Conservation (phyloP, 2,888 invertebrate species). For the Drosophila mimica region DNA sequence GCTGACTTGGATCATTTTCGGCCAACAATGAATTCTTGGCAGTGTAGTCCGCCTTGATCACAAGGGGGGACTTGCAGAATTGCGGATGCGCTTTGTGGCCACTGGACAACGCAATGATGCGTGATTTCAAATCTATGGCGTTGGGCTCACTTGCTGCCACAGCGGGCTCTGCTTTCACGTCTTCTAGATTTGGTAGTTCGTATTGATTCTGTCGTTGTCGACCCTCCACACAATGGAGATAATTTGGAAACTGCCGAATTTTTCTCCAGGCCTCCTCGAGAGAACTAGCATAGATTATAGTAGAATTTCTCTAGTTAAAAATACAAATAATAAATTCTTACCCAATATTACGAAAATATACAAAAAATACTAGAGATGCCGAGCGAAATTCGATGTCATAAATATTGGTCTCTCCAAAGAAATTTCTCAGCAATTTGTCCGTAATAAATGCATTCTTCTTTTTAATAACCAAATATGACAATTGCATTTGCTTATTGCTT, state of each 20-base stretch:
- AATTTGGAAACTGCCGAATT: conserved; percentile 38
- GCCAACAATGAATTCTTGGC: conserved; percentile 52
- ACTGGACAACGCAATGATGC: conserved; percentile 64
- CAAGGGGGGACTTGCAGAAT: conserved; percentile 45
- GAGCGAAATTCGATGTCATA: conserved; percentile 27
- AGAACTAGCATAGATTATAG: conserved; percentile 19
- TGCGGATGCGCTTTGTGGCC: conserved; percentile 64
- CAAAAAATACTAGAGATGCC: conserved; percentile 25
- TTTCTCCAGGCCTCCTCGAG: conserved; percentile 44
- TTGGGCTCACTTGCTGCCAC: neutral
- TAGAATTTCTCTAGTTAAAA: neutral
- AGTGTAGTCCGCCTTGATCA: conserved; percentile 61
- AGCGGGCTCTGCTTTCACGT: neutral
- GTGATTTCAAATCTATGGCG: conserved; percentile 21
- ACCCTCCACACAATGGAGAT: conserved; percentile 25
- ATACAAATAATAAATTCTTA: conserved; percentile 13
- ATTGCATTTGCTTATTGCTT: conserved; percentile 14
- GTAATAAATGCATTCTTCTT: conserved; percentile 31
- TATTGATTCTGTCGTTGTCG: conserved; percentile 2
- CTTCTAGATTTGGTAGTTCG: neutral
- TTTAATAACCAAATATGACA: conserved; percentile 54
- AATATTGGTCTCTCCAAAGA: conserved; percentile 44
- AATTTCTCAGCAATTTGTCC: conserved; percentile 29
- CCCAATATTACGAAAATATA: conserved; percentile 58
- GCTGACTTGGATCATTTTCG: conserved; percentile 56